phyloP scores from a whole-genome alignment of 2,888 invertebrate genomes.

The Allophyes oxyacanthae region DNA sequence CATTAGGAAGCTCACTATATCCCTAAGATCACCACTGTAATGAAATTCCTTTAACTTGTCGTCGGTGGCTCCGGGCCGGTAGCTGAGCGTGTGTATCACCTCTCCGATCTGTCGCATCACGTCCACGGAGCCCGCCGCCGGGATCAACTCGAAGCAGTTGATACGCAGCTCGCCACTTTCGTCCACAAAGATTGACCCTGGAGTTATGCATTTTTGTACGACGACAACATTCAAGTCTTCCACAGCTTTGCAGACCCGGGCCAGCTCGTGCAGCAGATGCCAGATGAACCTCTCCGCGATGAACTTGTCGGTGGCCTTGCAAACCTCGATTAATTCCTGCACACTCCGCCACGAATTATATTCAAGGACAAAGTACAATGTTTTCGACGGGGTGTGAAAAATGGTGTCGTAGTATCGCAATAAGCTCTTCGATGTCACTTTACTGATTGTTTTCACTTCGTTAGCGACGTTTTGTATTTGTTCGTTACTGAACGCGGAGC shows the following conservation, averaged over 20 bases:
- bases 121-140: slow-evolving; percentile 43
- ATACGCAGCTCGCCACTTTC: slow-evolving; percentile 76
- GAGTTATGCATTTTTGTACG: slow-evolving; percentile 73
- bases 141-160: slow-evolving; percentile 77
- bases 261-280: slow-evolving; percentile 79
- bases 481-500: slow-evolving; percentile 78
- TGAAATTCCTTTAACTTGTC: slow-evolving; percentile 66
- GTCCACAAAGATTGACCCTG: slow-evolving; percentile 75
- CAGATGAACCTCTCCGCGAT: slow-evolving; percentile 82
- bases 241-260: slow-evolving; percentile 72
- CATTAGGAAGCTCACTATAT: slow-evolving; percentile 75
- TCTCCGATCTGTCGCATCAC: slow-evolving; percentile 76
- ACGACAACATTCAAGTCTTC: slow-evolving; percentile 69
- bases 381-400: slow-evolving; percentile 82
- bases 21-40: slow-evolving; percentile 80
- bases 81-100: slow-evolving; percentile 61
- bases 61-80: slow-evolving; percentile 43
- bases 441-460: slow-evolving; percentile 82
- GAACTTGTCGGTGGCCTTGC: slow-evolving; percentile 72
- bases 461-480: slow-evolving; percentile 81
- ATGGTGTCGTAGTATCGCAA: slow-evolving; percentile 84
- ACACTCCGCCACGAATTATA: slow-evolving; percentile 80
- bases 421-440: slow-evolving; percentile 74
- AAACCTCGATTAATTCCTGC: slow-evolving; percentile 72
- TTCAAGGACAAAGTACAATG: slow-evolving; percentile 85